Base-by-base conservation (phyloP, 2,113 vertebrate genomes). In the Meles meles region DNA sequence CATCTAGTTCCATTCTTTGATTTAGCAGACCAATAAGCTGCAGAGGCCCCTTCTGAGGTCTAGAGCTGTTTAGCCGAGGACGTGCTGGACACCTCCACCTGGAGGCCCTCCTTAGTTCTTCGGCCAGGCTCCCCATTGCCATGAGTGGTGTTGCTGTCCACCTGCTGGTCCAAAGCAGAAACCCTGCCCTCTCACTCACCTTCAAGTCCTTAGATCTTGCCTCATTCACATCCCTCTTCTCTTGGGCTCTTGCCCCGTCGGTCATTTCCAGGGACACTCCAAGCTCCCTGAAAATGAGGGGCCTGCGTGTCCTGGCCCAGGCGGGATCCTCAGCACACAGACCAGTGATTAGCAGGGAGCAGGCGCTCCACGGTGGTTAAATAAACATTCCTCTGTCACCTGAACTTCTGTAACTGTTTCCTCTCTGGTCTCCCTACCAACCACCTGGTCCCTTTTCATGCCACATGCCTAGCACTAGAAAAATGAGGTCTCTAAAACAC, bases 51-150 rank as follows among this genome's bases (percentile, higher is more conserved):
- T 72, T 34, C 31, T 42, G 31, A n/a, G 88, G 4, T 47, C 20
- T 31, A 25, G 42, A 61, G 23, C 21, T 25, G 1, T 44, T 21
- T 37, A 34, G 18, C 29, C 27, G 21, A 63, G 49, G 23, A 29
- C 3, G 0, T 0, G 37, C 25, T 1, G 1, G 39, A 31, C 6
- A 6, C 34, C 39, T 71, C 47, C 5, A 15, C 59, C 84, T 14
- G 7, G 27, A 69, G 18, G 42, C 29, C 57, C 39, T 34, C n/a
- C 49, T 57, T 13, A 21, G 21, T 59, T 49, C 39, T 65, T 31
- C 55, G 47, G 61, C 52, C 13, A 2, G 39, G 3, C 3, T 11
- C 67, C 23, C 72, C 42, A 31, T 8, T 10, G 34, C 0, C 39
- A 61, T 11, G 57, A 72, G 39, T 20, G 67, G 49, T 34, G 17